Percentiles rank a stretch among this genome's conserved stretches.
Evolutionary conservation across 1,140 invertebrate genomes (phyloP).

Genomic region (Ylistrum balloti): DNA sequence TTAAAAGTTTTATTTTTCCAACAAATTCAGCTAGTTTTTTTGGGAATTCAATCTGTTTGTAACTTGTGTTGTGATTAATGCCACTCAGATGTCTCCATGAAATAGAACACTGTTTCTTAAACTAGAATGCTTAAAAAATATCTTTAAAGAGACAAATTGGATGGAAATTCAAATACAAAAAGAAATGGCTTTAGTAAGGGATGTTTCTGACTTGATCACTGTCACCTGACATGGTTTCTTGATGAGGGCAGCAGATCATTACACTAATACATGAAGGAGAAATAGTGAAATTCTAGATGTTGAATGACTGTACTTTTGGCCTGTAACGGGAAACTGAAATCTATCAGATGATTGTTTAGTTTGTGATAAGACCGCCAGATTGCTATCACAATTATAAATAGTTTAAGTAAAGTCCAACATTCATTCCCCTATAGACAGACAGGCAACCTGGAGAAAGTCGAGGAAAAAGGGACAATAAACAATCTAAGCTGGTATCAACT

Average conservation of each 20-base stretch:
- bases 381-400: conserved; percentile 30
- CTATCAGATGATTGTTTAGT: not conserved
- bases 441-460: not conserved
- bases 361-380: conserved; percentile 15
- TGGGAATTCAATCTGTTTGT: not conserved
- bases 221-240: not conserved
- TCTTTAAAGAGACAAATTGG: not conserved
- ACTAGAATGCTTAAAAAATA: not conserved
- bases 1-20: not conserved
- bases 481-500: not conserved
- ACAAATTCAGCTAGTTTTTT: not conserved
- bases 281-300: not conserved
- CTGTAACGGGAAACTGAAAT: not conserved
- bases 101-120: not conserved
- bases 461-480: conserved; percentile 21
- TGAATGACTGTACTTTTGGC: not conserved
- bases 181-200: not conserved
- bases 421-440: conserved; percentile 6
- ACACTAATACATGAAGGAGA: not conserved
- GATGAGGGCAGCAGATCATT: not conserved
- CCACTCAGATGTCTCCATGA: not conserved
- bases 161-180: not conserved
- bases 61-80: not conserved
- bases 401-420: conserved; percentile 39
- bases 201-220: not conserved